A percentile compares a stretch with the other conserved stretches of the same genome.
phyloP scores from a whole-genome alignment of 2,113 vertebrate species.

The Nymphicus hollandicus region DNA sequence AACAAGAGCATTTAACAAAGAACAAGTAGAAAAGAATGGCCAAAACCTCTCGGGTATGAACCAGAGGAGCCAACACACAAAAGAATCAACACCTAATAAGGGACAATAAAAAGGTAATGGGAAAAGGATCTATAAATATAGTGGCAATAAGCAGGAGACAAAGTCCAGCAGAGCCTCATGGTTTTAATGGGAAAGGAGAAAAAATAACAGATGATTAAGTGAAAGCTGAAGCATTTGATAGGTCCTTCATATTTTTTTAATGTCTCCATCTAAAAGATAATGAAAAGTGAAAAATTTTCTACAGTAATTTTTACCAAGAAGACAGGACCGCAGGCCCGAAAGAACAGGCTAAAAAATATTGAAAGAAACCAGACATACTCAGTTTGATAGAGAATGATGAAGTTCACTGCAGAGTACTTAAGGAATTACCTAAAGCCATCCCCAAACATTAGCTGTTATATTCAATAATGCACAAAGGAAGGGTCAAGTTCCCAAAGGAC shows the following conservation, averaged over 20 bases:
- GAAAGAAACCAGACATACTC: not conserved
- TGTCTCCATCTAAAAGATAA: not conserved
- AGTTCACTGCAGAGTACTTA: not conserved
- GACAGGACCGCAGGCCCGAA: not conserved
- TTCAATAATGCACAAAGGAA: not conserved
- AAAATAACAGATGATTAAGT: slow-evolving; percentile 2
- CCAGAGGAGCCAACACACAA: not conserved
- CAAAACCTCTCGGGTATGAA: not conserved
- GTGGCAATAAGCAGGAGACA: not conserved
- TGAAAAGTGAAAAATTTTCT: not conserved
- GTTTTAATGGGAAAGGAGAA: slow-evolving; percentile 17
- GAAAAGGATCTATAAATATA: not conserved
- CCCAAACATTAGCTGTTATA: slow-evolving; percentile 13
- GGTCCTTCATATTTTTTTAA: not conserved
- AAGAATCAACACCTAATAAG: slow-evolving; percentile 43
- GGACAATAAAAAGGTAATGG: not conserved
- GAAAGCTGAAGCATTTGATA: not conserved
- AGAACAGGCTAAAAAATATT: not conserved
- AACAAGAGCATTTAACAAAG: slow-evolving; percentile 4
- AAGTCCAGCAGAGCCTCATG: not conserved
- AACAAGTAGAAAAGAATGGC: not conserved
- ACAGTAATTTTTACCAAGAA: not conserved
- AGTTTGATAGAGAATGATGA: not conserved
- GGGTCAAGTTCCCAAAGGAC: not conserved
- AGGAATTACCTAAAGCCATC: slow-evolving; percentile 37